Conservation (phyloP, 1,140 invertebrate genomes). For the Zaprionus kolodkinae region DNA sequence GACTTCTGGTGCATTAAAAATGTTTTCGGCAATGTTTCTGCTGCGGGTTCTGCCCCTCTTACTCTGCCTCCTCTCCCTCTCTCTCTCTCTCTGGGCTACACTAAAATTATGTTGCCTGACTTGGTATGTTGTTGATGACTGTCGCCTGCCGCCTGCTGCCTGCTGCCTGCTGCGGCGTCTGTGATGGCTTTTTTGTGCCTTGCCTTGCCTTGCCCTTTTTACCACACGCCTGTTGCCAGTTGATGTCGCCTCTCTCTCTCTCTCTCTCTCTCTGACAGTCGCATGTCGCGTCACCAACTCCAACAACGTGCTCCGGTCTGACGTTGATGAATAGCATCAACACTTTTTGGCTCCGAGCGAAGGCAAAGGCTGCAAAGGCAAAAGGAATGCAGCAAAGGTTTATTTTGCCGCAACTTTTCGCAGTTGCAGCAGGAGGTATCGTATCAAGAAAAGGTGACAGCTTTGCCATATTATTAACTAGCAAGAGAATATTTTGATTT, state of each 20-base stretch:
- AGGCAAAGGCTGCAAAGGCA: conserved; percentile 23
- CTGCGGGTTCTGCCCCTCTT: background rate
- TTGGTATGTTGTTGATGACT: conserved; percentile 40
- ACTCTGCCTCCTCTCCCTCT: conserved; percentile 14
- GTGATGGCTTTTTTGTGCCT: conserved; percentile 18
- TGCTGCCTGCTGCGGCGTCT: conserved; percentile 40
- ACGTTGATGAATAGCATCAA: conserved; percentile 73
- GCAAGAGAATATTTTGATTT: background rate
- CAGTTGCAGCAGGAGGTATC: conserved; percentile 20
- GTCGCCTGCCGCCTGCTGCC: conserved; percentile 38
- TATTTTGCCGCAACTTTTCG: conserved; percentile 12
- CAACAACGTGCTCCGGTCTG: conserved; percentile 47
- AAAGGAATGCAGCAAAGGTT: conserved; percentile 27
- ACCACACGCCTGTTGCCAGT: conserved; percentile 26
- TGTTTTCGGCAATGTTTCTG: conserved; percentile 36
- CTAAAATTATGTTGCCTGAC: conserved; percentile 50
- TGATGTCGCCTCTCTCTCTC: conserved; percentile 24
- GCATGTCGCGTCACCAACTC: conserved; percentile 29
- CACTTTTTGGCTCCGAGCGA: conserved; percentile 47
- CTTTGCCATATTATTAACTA: conserved; percentile 10
- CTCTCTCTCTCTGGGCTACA: conserved; percentile 14
- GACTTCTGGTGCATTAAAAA: conserved; percentile 71
- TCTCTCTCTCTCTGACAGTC: conserved; percentile 22
- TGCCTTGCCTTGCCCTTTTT: background rate
- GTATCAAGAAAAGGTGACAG: conserved; percentile 17